Conservation (phyloP, 2,797 vertebrate genomes). For the Mionectes olivaceus region DNA sequence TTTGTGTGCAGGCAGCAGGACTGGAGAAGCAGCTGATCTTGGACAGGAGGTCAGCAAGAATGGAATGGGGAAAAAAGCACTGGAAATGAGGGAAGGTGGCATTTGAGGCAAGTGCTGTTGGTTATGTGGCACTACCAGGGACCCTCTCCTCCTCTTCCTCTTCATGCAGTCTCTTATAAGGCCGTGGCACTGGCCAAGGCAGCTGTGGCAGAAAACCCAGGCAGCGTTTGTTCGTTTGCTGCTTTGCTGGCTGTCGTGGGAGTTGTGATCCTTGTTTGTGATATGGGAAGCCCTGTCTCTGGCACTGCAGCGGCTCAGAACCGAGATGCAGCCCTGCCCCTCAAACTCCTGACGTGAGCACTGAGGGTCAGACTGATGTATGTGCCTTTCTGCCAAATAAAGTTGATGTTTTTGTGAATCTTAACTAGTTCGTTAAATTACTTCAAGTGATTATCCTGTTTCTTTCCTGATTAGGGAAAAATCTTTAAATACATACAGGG, state of each 20-base stretch:
- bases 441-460: background rate
- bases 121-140: background rate
- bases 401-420: background rate
- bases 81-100: background rate
- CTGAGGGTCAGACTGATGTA: background rate
- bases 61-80: background rate
- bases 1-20: background rate
- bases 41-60: background rate
- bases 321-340: background rate
- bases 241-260: background rate
- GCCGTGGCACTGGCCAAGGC: background rate
- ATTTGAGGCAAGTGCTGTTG: background rate
- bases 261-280: background rate
- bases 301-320: background rate
- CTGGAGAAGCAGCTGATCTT: background rate
- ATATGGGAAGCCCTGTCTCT: rapidly evolving
- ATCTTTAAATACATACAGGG: background rate
- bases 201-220: background rate
- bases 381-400: background rate
- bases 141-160: background rate
- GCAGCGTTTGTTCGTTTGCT: background rate
- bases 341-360: background rate
- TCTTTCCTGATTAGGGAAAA: background rate
- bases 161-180: background rate
- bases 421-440: background rate